These are phyloP conservation scores for Ptilonorhynchus violaceus DNA, from an alignment of 2,113 vertebrate species.

Conservation along the genomic window DNA sequence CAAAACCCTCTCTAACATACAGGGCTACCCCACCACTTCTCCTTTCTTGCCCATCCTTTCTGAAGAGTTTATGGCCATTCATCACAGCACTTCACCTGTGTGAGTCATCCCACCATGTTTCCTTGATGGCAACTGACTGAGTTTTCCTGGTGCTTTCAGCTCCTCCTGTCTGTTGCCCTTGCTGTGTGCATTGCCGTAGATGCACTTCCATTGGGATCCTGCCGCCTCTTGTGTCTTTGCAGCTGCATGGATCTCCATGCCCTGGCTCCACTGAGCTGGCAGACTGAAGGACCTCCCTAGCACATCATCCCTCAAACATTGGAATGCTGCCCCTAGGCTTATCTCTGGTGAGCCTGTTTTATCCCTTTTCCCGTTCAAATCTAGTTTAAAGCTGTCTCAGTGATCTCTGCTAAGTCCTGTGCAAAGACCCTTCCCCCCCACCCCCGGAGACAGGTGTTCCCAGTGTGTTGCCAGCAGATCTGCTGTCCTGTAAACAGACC, in stretches of 20 bases:
- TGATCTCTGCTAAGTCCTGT: not conserved
- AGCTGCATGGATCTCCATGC: accelerated
- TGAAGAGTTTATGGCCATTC: not conserved
- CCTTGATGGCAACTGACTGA: not conserved
- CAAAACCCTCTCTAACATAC: no score
- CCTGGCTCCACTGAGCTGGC: not conserved
- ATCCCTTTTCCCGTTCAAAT: not conserved
- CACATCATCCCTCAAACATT: not conserved
- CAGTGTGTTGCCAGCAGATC: not conserved
- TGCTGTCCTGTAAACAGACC: not conserved
- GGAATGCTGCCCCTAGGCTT: not conserved
- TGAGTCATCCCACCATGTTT: not conserved
- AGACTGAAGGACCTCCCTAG: no score
- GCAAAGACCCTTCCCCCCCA: not conserved
- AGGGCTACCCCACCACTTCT: no score
- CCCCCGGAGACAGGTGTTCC: not conserved
- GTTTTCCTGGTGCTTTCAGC: not conserved
- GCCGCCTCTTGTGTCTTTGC: not conserved
- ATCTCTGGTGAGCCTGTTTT: not conserved
- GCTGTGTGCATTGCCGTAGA: not conserved
- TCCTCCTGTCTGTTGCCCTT: not conserved
- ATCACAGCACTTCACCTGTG: not conserved
- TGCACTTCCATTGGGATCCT: not conserved
- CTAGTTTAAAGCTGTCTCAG: not conserved
- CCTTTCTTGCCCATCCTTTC: no score